These are phyloP conservation scores for Toxonevra muliebris DNA, from an alignment of 2,888 invertebrate genomes.

Conservation along the genomic window DNA sequence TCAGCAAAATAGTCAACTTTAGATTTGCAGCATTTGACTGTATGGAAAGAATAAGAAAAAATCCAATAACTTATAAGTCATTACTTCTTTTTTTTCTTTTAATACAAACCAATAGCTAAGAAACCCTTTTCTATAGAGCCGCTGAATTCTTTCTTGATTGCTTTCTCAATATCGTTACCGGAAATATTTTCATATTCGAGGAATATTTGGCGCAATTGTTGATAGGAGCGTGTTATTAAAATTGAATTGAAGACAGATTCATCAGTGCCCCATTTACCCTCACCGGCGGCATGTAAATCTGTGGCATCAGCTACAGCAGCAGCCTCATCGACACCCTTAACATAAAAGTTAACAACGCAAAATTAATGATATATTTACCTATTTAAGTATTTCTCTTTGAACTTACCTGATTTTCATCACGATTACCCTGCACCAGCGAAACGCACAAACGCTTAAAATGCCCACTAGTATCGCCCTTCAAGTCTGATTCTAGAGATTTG, in stretches of 20 bases:
- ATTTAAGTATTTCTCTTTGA: background rate
- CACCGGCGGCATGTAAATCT: slow-evolving; percentile 78
- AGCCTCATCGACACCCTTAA: slow-evolving; percentile 78
- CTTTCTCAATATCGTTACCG: slow-evolving; percentile 84
- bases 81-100: slow-evolving; percentile 8
- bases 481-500: slow-evolving; percentile 82
- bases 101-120: slow-evolving; percentile 81
- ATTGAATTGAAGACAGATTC: slow-evolving; percentile 89
- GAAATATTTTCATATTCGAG: slow-evolving; percentile 84
- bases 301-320: slow-evolving; percentile 86
- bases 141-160: slow-evolving; percentile 89
- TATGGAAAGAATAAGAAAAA: slow-evolving; percentile 15
- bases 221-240: slow-evolving; percentile 86
- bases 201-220: slow-evolving; percentile 86
- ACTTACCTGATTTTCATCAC: slow-evolving; percentile 80
- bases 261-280: slow-evolving; percentile 90
- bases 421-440: slow-evolving; percentile 86
- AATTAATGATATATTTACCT: background rate
- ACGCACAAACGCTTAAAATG: slow-evolving; percentile 92
- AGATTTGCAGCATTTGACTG: slow-evolving; percentile 80
- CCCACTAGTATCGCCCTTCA: slow-evolving; percentile 94
- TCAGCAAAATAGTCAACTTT: slow-evolving; percentile 93
- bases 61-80: slow-evolving; percentile 10
- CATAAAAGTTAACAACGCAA: background rate
- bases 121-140: slow-evolving; percentile 87